phyloP scores from a whole-genome alignment of 2,113 vertebrate genomes.

The Rhabdomys dilectus region DNA sequence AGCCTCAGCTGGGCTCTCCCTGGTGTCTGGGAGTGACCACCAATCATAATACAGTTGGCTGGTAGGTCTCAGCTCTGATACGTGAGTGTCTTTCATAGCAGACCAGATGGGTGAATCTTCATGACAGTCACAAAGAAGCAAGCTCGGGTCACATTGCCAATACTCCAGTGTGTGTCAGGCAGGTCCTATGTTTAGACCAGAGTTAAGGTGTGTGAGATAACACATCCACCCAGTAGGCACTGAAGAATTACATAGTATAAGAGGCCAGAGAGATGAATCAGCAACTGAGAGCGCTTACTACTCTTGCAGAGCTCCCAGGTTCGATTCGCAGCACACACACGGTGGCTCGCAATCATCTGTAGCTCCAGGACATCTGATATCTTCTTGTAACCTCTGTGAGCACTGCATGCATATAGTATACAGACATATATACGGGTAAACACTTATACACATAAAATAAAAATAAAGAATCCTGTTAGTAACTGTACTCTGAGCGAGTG shows the following conservation, averaged over 20 bases:
- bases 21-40: accelerated
- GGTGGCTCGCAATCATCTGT: neutral
- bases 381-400: neutral
- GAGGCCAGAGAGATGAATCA: neutral
- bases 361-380: neutral
- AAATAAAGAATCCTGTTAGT: neutral
- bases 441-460: neutral
- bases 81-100: neutral
- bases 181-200: neutral
- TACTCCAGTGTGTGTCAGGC: neutral
- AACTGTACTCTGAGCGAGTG: neutral
- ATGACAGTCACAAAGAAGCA: neutral
- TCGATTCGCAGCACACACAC: neutral
- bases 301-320: neutral
- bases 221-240: neutral
- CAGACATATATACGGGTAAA: neutral
- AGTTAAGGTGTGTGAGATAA: neutral
- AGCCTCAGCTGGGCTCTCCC: neutral
- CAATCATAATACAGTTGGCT: neutral
- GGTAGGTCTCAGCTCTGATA: neutral
- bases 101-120: neutral
- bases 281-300: neutral
- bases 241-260: neutral
- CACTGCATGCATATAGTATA: neutral
- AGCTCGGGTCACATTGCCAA: neutral